These are phyloP conservation scores for Malthinus seriepunctatus DNA, from an alignment of 2,888 invertebrate genomes.

Conservation along the genomic window DNA sequence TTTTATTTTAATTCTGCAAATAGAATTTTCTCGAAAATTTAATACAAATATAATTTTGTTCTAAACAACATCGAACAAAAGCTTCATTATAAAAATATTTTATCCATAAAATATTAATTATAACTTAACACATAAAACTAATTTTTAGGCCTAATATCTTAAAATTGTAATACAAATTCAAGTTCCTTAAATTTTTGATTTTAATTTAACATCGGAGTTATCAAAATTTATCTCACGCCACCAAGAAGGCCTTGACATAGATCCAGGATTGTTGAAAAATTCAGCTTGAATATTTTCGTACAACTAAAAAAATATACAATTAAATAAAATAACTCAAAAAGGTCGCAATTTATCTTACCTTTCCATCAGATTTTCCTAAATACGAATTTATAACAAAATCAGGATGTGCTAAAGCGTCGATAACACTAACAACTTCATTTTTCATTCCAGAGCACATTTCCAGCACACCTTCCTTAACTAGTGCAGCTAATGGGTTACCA, in stretches of 20 bases:
- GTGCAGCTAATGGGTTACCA: constrained; percentile 56
- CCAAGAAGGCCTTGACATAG: constrained; percentile 73
- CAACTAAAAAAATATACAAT: constrained; percentile 56
- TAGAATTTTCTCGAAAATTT: no score
- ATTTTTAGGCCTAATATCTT: no score
- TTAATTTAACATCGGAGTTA: constrained; percentile 38
- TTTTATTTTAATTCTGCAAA: no score
- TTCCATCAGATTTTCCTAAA: constrained; percentile 82
- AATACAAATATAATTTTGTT: no score
- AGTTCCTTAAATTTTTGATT: constrained; percentile 38
- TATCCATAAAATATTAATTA: no score
- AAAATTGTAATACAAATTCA: no score
- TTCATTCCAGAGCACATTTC: constrained; percentile 72
- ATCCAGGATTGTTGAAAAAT: constrained; percentile 70
- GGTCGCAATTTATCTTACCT: constrained; percentile 50
- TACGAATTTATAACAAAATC: constrained; percentile 89
- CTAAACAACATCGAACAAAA: no score
- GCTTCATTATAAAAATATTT: no score
- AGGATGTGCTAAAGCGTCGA: constrained; percentile 85
- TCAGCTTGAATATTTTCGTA: constrained; percentile 75
- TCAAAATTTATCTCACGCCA: constrained; percentile 62
- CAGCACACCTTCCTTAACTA: constrained; percentile 70
- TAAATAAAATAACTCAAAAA: no score
- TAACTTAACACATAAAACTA: no score
- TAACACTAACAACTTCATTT: constrained; percentile 74